phyloP scores from a whole-genome alignment of 2,113 vertebrate species.

The Pardalotus punctatus region DNA sequence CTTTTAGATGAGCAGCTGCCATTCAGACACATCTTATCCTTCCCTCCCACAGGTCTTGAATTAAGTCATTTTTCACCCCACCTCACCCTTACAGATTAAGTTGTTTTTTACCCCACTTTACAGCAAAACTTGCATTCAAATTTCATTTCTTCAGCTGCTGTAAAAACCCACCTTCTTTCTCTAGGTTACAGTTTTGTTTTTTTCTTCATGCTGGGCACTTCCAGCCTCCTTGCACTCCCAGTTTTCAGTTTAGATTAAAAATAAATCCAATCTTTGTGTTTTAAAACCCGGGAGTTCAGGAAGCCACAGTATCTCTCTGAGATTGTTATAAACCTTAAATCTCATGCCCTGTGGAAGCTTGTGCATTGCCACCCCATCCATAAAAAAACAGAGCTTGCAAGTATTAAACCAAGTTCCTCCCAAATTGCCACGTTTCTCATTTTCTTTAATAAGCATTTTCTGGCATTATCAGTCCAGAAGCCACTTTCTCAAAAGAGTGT shows the following conservation, averaged over 20 bases:
- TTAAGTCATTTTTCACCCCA: not conserved
- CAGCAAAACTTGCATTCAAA: not conserved
- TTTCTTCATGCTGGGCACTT: not conserved
- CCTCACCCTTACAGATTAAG: not conserved
- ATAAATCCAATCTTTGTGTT: not conserved
- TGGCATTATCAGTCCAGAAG: not conserved
- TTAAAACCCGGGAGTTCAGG: not conserved
- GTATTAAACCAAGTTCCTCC: not conserved
- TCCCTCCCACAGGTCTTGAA: not conserved
- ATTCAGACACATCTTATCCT: not conserved
- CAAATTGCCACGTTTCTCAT: not conserved
- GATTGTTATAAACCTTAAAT: not conserved
- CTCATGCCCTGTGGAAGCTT: not conserved
- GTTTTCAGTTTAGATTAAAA: not conserved
- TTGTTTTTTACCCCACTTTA: not conserved
- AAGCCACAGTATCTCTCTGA: not conserved
- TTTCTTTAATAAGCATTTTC: constrained; percentile 30
- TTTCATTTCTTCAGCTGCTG: not conserved
- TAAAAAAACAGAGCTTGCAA: not conserved
- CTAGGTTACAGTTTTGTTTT: not conserved
- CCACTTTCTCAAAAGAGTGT: not conserved
- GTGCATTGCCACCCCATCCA: not conserved
- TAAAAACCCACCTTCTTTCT: not conserved
- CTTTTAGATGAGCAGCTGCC: not conserved
- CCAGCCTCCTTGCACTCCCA: not conserved